A percentile compares a stretch with the other conserved stretches of the same genome.
These are phyloP conservation scores for Todus mexicanus DNA, from an alignment of 2,797 vertebrate species.

Conservation along the genomic window DNA sequence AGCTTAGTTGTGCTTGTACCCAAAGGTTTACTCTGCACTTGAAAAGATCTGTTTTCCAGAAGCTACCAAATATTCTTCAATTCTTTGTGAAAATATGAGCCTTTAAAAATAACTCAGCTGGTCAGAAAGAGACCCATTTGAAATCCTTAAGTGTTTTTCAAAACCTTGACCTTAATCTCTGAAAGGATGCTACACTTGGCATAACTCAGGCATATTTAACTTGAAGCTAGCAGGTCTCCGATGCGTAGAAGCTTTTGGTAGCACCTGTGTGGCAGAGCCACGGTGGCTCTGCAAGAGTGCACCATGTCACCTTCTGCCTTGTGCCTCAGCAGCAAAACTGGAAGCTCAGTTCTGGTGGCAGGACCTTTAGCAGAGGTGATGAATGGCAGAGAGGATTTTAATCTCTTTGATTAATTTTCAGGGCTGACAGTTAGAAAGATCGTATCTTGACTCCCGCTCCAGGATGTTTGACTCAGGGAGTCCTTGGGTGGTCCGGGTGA, in stretches of 20 bases:
- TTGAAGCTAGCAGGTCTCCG: background rate
- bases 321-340: background rate
- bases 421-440: background rate
- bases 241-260: background rate
- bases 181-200: background rate
- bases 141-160: background rate
- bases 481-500: background rate
- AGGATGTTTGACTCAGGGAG: background rate
- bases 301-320: background rate
- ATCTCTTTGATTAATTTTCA: slow-evolving; percentile 28
- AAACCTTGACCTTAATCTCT: background rate
- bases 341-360: background rate
- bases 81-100: background rate
- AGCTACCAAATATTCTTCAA: background rate
- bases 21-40: background rate
- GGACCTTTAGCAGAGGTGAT: background rate
- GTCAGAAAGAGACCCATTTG: background rate
- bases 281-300: background rate
- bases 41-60: background rate
- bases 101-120: background rate
- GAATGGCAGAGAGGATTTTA: slow-evolving; percentile 23
- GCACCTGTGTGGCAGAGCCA: background rate
- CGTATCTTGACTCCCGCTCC: rapidly evolving
- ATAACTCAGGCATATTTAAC: background rate
- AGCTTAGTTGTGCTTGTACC: background rate